Evolutionary conservation across 2,888 invertebrate species (phyloP).

Genomic region (Apoda limacodes): DNA sequence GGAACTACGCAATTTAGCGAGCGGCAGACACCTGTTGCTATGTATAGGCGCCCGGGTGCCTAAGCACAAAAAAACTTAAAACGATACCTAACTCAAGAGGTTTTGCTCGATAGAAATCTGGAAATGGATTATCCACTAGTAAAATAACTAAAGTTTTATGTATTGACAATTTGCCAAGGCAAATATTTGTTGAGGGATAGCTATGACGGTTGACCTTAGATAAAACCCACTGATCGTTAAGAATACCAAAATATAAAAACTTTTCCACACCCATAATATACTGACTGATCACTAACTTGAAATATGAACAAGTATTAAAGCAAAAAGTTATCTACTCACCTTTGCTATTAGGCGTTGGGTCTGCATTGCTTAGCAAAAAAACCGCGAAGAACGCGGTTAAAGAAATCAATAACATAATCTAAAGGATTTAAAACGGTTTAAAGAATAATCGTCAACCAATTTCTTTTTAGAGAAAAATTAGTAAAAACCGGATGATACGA

Average conservation of each 20-base stretch:
- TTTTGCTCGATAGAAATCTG: too few species aligned
- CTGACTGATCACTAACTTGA: conserved; percentile 1
- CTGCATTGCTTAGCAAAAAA: conserved; percentile 37
- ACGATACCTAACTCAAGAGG: too few species aligned
- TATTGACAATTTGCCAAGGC: too few species aligned
- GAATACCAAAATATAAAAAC: conserved; percentile 25
- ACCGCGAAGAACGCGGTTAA: conserved; percentile 60
- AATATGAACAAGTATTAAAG: conserved; percentile 5
- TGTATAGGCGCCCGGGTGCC: conserved; percentile 33
- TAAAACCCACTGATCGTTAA: conserved; percentile 52
- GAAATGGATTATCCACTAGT: too few species aligned
- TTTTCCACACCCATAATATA: conserved; percentile 6
- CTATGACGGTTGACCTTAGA: too few species aligned
- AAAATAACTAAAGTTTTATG: too few species aligned
- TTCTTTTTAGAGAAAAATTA: conserved; percentile 19
- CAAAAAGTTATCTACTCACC: conserved; percentile 34
- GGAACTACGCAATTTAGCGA: conserved; percentile 37
- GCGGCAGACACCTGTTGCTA: conserved; percentile 63
- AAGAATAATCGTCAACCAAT: conserved; percentile 21
- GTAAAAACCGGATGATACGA: conserved; percentile 35
- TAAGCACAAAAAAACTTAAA: too few species aligned
- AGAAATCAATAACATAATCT: conserved; percentile 44
- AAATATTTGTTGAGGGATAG: too few species aligned
- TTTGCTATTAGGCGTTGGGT: conserved; percentile 55
- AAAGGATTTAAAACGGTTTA: conserved; percentile 5